phyloP scores from a whole-genome alignment of 2,797 vertebrate genomes.

The Buceros bicornis region DNA sequence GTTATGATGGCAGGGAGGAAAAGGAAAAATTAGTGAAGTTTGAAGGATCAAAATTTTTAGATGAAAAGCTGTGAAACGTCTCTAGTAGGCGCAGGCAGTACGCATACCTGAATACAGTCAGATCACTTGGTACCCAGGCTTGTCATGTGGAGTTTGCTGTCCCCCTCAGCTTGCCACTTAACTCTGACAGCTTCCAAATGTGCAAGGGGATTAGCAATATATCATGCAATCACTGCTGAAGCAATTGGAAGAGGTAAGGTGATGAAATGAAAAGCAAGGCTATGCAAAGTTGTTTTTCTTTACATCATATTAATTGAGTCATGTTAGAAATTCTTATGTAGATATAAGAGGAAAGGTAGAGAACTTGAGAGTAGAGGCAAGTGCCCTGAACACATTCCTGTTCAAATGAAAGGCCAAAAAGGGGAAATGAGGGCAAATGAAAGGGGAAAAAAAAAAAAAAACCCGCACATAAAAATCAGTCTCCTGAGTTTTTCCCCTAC shows the following conservation, averaged over 20 bases:
- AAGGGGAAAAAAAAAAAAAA: neutral
- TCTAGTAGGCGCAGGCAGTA: neutral
- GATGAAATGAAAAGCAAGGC: neutral
- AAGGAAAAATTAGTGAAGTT: neutral
- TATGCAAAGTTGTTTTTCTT: neutral
- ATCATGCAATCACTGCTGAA: neutral
- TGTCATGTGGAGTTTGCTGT: neutral
- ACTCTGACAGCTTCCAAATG: neutral
- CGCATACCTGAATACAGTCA: too few species aligned
- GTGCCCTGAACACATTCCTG: neutral
- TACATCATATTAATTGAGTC: rapidly evolving
- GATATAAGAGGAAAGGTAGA: neutral
- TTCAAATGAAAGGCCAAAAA: neutral
- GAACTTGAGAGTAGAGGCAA: neutral
- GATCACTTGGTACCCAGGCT: neutral
- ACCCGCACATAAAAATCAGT: neutral
- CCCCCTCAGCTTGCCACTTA: neutral
- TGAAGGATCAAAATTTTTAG: neutral
- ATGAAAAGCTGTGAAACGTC: neutral
- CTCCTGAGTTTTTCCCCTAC: neutral
- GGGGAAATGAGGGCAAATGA: too few species aligned
- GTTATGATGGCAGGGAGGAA: neutral
- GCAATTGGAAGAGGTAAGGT: neutral
- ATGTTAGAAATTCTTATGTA: neutral
- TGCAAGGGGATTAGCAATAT: neutral